Evolutionary conservation across 2,113 vertebrate genomes (phyloP).

Genomic region (Pimephales promelas): DNA sequence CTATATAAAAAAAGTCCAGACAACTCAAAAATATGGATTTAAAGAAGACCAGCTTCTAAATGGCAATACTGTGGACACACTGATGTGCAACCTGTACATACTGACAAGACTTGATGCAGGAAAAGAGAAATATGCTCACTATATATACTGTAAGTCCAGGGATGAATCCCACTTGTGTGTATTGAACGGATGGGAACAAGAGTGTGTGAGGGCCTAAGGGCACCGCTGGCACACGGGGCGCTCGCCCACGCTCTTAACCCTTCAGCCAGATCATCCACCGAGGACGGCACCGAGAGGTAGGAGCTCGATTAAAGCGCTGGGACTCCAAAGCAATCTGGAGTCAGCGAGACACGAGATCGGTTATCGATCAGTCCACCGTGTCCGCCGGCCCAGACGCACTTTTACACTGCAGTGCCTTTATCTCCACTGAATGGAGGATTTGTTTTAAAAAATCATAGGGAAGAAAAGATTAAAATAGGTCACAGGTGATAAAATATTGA

Average conservation of each 20-base stretch:
- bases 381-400: background rate
- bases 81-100: background rate
- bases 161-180: conserved; percentile 7
- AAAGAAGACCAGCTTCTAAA: too few species aligned
- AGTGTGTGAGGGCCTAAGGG: background rate
- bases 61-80: background rate
- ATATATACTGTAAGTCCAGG: background rate
- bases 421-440: background rate
- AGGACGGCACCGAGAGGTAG: conserved; percentile 27
- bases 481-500: conserved; percentile 19
- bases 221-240: conserved; percentile 27
- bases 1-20: background rate
- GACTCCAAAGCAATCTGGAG: conserved; percentile 19
- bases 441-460: background rate
- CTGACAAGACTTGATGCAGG: background rate
- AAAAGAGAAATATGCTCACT: background rate
- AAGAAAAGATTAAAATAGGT: conserved; percentile 25
- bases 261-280: conserved; percentile 44
- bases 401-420: background rate
- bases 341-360: conserved; percentile 41
- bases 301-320: background rate
- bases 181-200: background rate
- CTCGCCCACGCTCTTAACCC: conserved; percentile 50
- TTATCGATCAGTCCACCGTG: conserved; percentile 43
- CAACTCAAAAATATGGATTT: background rate